Base-by-base conservation (phyloP, 1,140 invertebrate species). In the Muscidifurax raptorellus region DNA sequence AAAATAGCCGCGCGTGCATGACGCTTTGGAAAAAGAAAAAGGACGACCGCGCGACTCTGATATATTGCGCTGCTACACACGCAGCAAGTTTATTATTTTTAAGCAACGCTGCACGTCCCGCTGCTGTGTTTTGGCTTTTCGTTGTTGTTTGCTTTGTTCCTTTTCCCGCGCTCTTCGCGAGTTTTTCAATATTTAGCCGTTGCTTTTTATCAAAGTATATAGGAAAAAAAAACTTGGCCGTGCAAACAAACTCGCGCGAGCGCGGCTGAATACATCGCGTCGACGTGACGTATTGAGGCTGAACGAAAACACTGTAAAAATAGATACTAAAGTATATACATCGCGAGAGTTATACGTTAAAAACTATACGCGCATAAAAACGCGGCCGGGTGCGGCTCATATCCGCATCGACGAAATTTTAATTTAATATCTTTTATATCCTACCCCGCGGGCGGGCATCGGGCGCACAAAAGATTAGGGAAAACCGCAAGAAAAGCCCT, bases 401-500 rank as follows among this genome's bases (percentile, higher is more conserved):
- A 10, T 40, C 40, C 4, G 28, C 15, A 75, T 76, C 75, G 47
- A 75, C 27, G 5, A 32, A 66, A 75, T 66, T 82, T 82, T 40
- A 75, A 75, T 82, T 75, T 40, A 27, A 72, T 18, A 76, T 82
- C 75, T 27, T 30, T 1, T 10, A 40, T 32, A 32, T 40, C 28
- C n/a, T n/a, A n/a, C n/a, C 36, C 22, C 47, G 10, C 32, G 66
- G 66, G 64, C 25, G 64, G 4, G 66, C 27, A 69, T 69, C n/a
- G 22, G 67, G 67, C 71, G 10, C 40, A 72, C 67, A 71, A 81
- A 81, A 80, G 27, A 30, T 72, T 72, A 72, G 44, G n/a, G 18
- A 72, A 72, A 82, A 36, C 72, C 72, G 72, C 72, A 36, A 36
- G 27, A 79, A 66, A 79, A 79, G 66, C 66, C 28, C 64, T 13